Percentiles rank a stretch among this genome's conserved stretches.
Evolutionary conservation across 2,888 invertebrate genomes (phyloP).

Genomic region (Acanthosepion esculentum): DNA sequence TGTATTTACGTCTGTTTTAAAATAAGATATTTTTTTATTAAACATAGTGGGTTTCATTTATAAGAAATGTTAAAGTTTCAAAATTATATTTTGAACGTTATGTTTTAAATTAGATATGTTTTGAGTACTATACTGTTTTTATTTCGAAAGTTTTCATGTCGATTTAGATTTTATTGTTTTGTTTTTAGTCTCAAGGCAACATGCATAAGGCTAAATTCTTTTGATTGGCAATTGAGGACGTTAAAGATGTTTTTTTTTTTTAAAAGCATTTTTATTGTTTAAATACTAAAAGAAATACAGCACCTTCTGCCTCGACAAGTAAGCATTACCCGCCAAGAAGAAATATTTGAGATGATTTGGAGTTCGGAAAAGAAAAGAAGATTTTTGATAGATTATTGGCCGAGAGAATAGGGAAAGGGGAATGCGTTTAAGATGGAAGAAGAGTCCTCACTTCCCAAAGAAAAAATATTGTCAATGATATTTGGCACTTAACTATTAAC

Average conservation of each 20-base stretch:
- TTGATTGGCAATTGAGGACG: neutral
- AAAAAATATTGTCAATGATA: neutral
- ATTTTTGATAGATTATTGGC: neutral
- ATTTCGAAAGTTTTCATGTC: neutral
- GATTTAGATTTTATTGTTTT: neutral
- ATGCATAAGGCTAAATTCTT: neutral
- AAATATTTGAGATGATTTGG: no score
- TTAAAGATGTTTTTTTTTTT: neutral
- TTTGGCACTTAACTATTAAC: neutral
- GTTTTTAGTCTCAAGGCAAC: neutral
- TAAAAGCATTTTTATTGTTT: neutral
- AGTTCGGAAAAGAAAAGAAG: neutral
- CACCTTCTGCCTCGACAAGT: neutral
- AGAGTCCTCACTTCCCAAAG: neutral
- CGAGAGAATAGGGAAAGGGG: neutral
- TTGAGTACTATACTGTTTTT: neutral
- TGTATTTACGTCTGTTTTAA: neutral
- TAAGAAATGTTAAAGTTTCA: neutral
- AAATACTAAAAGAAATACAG: neutral
- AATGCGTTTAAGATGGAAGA: neutral
- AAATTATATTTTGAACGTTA: neutral
- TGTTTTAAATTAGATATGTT: no score
- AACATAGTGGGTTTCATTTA: neutral
- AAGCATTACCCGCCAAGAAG: neutral
- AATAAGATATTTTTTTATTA: neutral